Conservation (phyloP, 1,140 invertebrate genomes). For the Lasioglossum baleicum region DNA sequence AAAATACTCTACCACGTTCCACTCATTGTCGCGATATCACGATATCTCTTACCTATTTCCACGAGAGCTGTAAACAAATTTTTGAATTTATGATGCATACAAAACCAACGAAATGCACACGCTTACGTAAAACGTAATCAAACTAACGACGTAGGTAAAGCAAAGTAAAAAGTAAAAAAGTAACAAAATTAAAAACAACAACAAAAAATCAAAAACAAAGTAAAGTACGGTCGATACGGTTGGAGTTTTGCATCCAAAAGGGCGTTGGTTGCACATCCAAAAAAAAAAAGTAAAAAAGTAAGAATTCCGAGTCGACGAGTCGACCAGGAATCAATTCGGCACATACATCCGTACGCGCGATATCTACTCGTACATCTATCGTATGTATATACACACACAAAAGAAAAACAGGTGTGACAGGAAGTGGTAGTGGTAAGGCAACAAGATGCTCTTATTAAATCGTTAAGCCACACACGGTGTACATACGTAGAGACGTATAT, state of each 20-base stretch:
- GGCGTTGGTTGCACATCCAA: no score
- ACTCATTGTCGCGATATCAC: conserved; percentile 74
- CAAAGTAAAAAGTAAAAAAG: background rate
- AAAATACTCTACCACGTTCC: conserved; percentile 68
- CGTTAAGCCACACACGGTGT: conserved; percentile 47
- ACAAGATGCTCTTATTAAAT: conserved; percentile 61
- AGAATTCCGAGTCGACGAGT: no score
- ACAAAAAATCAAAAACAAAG: no score
- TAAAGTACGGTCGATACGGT: no score
- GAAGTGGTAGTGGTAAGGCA: conserved; percentile 72
- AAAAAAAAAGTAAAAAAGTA: no score
- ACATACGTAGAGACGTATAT: conserved; percentile 39
- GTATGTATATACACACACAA: background rate
- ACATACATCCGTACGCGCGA: no score
- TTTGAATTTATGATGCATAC: conserved; percentile 69
- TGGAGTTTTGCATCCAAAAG: no score
- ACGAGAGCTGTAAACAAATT: conserved; percentile 79
- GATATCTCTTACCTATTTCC: conserved; percentile 78
- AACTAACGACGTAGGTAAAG: conserved; percentile 47
- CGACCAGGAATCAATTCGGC: no score
- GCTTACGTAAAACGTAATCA: conserved; percentile 57
- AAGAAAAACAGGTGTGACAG: conserved; percentile 57
- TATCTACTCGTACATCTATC: no score
- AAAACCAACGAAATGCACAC: conserved; percentile 61
- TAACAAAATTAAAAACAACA: no score